Conservation (phyloP, 2,113 vertebrate genomes). For the Labrus mixtus region DNA sequence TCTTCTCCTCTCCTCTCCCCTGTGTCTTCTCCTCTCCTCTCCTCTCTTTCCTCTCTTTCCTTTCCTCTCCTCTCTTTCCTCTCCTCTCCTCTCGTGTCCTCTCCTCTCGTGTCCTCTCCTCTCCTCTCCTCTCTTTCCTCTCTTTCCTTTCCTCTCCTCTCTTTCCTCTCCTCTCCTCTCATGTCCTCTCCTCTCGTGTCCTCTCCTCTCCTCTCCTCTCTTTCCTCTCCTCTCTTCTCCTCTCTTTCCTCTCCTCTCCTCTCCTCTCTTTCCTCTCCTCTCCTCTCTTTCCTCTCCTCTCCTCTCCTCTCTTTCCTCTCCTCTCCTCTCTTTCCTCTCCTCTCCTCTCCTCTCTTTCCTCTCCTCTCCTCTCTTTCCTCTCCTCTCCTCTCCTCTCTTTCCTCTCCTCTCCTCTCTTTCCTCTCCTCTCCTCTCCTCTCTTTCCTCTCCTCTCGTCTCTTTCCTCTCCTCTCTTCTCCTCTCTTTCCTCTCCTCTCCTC, state of each 20-base stretch:
- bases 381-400: not conserved
- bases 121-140: not conserved
- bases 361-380: too few relatives aligned
- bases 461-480: conserved; percentile 22
- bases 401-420: not conserved
- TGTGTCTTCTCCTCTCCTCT: not conserved
- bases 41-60: conserved; percentile 29
- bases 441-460: too few relatives aligned
- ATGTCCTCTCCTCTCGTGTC: too few relatives aligned
- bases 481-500: not conserved
- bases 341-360: too few relatives aligned
- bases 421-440: not conserved
- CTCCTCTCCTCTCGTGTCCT: conserved; percentile 20
- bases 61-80: not conserved
- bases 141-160: conserved; percentile 11
- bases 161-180: conserved; percentile 6
- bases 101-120: not conserved
- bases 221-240: conserved; percentile 11
- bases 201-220: conserved; percentile 1
- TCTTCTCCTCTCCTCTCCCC: too few relatives aligned
- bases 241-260: conserved; percentile 6
- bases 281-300: conserved; percentile 9
- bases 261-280: too few relatives aligned
- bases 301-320: too few relatives aligned
- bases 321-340: too few relatives aligned